Evolutionary conservation across 2,113 vertebrate genomes (phyloP), one percentile per base, ranked within the genome.

Genomic region (Pleuronectes platessa): DNA sequence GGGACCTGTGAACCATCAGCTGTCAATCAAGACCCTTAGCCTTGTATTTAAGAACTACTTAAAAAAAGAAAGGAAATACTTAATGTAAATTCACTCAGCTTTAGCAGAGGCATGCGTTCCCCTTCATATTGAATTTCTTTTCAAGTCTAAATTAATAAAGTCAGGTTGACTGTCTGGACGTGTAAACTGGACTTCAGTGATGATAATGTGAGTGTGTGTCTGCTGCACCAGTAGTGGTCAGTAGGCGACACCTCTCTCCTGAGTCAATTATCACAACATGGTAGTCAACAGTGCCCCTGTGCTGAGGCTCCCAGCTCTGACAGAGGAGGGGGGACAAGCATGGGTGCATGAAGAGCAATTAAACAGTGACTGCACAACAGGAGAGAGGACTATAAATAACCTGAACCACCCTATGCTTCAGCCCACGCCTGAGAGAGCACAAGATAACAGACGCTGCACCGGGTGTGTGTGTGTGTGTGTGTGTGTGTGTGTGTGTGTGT

Each of bases 371-470:
- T 88, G 74, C 74, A 84, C 76, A 84, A 78, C 80, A 76, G 78
- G 83, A 83, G 66, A 53, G 54, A 53, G 51, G 49, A 63, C 88
- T 89, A 86, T 86, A 88, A 91, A 90, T 86, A 89, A 81, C 81
- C 65, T 20, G 6, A 7, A 0, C 68, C 37, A 9, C 37, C 40
- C 23, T 21, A 12, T 37, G 74, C 70, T 42, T 10, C 71, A 67
- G 58, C 79, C 65, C 73, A 79, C 68, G 35, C 68, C 42, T 78
- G 53, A 71, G 47, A 49, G 68, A 53, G 21, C 31, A 1, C 35
- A 55, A 76, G 61, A 83, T 54, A 76, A 63, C 68, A 75, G 60
- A 85, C 45, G 23, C 18, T 67, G 60, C 40, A 23, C 61, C 14
- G 49, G 56, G 65, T 78, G 55, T 31, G 54, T 55, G 54, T 55